Base-by-base conservation (phyloP, 1,140 invertebrate species). In the Neuroterus valhalla region DNA sequence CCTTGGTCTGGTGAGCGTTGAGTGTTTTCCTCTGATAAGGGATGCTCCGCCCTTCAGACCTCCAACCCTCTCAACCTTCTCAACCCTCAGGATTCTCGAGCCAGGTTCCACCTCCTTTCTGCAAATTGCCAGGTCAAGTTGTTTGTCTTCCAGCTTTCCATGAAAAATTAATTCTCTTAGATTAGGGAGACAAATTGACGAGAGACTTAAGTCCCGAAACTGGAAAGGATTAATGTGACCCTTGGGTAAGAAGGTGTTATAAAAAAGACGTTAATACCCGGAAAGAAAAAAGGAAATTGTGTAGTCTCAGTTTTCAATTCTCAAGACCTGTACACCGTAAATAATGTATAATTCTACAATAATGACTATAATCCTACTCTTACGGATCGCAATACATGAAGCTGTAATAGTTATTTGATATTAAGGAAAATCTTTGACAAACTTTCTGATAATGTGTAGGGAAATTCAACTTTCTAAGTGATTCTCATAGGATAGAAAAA, bases 211-310 rank as follows among this genome's bases (percentile, higher is more conserved):
- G 14, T 31, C 21, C 55, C 12, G 23, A 62, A 62, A 62, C 21
- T 62, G 21, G 26, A 62, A 62, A 62, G 55, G 55, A 62, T 62
- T 62, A 62, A 62, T 15, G n/a, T 31, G 23, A 62, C 21, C 23
- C 15, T 62, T 38, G n/a, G 31, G 31, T 62, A 48, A 48, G 14
- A 14, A 15, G 3, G 14, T 31, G 0, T 62, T 74, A 44, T 72
- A 8, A 23, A 45, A 62, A 14, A 19, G n/a, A 11, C n/a, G 26
- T 70, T 70, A 62, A 62, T 62, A 62, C 31, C 55, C 55, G 21
- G 12, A 62, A 62, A 62, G 55, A 66, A 15, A 46, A 81, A 46
- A 71, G 21, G 15, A 76, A 77, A 55, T 48, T 42, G 19, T 21
- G 42, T 15, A 70, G 14, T 21, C 38, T 23, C 45, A 31, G 31